Evolutionary conservation across 2,888 invertebrate genomes (phyloP).

Genomic region (Gasteruption jaculator): DNA sequence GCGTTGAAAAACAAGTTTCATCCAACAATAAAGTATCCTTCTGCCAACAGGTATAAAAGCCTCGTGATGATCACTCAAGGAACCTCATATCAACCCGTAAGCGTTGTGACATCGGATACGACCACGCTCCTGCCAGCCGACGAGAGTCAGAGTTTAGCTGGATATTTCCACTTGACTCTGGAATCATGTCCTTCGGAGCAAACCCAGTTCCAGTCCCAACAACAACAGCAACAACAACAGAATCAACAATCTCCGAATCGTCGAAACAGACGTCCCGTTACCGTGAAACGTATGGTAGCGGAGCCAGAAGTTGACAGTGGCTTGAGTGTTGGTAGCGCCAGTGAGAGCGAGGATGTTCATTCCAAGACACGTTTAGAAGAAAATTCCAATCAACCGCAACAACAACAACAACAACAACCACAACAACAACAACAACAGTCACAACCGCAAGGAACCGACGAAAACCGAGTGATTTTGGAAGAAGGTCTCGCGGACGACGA

Average conservation of each 20-base stretch:
- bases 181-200: too few relatives aligned
- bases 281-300: too few relatives aligned
- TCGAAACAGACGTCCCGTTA: too few relatives aligned
- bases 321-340: conserved; percentile 44
- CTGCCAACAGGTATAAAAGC: conserved; percentile 72
- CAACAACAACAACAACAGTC: too few relatives aligned
- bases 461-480: conserved; percentile 71
- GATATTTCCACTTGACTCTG: conserved; percentile 51
- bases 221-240: too few relatives aligned
- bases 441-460: conserved; percentile 46
- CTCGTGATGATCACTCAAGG: conserved; percentile 86
- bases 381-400: too few relatives aligned
- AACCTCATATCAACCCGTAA: conserved; percentile 60
- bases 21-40: too few relatives aligned
- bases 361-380: conserved; percentile 24
- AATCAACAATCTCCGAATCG: too few relatives aligned
- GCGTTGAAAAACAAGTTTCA: too few relatives aligned
- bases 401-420: too few relatives aligned
- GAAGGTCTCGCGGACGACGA: conserved; percentile 87
- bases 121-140: conserved; percentile 63
- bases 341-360: conserved; percentile 45
- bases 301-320: conserved; percentile 44
- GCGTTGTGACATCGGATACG: conserved; percentile 72
- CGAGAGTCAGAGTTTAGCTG: conserved; percentile 52
- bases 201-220: conserved; percentile 18